These are phyloP conservation scores for Lepidurus apus DNA, from an alignment of 1,140 invertebrate genomes.

Conservation along the genomic window DNA sequence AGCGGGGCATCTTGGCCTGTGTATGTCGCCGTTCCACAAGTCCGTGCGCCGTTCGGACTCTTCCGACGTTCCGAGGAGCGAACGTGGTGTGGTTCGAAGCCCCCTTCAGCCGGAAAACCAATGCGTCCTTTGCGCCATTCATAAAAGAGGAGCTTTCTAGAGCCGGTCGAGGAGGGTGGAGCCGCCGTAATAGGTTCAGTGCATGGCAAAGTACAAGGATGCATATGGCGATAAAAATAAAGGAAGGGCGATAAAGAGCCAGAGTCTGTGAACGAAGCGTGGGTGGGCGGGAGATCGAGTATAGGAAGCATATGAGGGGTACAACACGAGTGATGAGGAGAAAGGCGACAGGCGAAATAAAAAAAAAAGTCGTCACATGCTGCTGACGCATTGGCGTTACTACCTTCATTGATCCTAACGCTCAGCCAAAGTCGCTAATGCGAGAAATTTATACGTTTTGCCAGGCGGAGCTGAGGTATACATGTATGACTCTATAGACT, in stretches of 20 bases:
- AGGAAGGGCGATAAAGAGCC: background rate
- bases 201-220: slow-evolving; percentile 3
- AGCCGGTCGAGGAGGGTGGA: background rate
- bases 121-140: background rate
- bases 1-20: background rate
- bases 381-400: slow-evolving; percentile 14
- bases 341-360: slow-evolving; percentile 13
- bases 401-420: slow-evolving; percentile 8
- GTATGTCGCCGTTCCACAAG: background rate
- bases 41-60: background rate
- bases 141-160: background rate
- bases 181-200: slow-evolving; percentile 6
- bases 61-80: background rate
- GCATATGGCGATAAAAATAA: background rate
- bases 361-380: background rate
- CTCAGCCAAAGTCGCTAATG: background rate
- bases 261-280: background rate
- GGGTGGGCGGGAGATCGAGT: background rate
- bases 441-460: background rate
- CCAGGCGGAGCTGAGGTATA: too few species aligned
- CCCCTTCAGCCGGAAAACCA: background rate
- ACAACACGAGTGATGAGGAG: background rate
- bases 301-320: background rate
- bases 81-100: background rate
- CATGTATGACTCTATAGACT: too few species aligned